Conservation (phyloP, 1,140 invertebrate species). For the Trinorchestia longiramus region DNA sequence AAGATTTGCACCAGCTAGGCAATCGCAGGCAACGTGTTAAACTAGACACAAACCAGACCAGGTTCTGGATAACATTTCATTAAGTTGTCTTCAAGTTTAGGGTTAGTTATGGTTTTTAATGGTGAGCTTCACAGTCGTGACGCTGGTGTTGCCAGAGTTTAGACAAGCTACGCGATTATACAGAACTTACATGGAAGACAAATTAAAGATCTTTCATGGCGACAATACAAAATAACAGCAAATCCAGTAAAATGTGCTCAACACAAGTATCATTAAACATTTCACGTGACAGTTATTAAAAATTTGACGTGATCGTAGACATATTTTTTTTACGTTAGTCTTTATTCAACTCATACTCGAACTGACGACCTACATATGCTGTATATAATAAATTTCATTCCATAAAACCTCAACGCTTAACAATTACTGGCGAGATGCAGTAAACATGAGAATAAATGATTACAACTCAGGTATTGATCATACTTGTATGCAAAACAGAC, state of each 20-base stretch:
- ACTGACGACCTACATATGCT: background rate
- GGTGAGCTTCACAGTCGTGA: background rate
- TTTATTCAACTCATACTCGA: background rate
- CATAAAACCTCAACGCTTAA: background rate
- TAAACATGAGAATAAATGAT: background rate
- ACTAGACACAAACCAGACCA: background rate
- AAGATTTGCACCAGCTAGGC: too few species aligned
- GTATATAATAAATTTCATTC: background rate
- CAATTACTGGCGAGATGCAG: background rate
- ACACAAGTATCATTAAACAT: background rate
- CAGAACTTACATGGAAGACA: background rate
- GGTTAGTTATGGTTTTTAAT: background rate
- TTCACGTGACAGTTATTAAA: background rate
- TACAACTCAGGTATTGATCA: background rate
- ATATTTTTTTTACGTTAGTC: background rate
- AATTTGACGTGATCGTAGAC: background rate
- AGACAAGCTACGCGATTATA: background rate
- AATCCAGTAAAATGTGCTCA: background rate
- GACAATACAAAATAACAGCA: background rate
- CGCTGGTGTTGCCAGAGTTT: background rate
- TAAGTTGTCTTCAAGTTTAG: background rate
- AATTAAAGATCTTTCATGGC: background rate
- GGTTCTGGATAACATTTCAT: background rate
- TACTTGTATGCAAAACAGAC: background rate
- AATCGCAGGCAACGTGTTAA: too few species aligned